Percentiles rank a stretch among this genome's conserved stretches.
Evolutionary conservation across 2,797 vertebrate genomes (phyloP).

Genomic region (Sparus aurata): DNA sequence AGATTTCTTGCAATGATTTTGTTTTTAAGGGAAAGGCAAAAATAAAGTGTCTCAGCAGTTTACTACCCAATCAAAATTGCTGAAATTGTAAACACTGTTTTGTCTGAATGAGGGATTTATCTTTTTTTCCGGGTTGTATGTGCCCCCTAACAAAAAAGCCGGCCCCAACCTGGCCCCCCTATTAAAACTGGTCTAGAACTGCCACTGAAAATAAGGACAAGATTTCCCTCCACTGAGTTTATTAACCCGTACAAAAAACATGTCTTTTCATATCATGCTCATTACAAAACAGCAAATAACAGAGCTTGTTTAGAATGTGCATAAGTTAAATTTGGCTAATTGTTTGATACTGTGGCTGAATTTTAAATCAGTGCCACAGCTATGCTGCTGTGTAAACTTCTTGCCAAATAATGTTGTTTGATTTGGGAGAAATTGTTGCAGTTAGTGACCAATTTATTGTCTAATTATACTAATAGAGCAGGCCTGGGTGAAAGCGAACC

Average conservation of each 20-base stretch:
- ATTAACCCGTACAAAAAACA: not conserved
- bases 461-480: slow-evolving; percentile 75
- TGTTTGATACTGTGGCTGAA: slow-evolving; percentile 33
- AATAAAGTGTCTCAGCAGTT: no score
- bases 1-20: no score
- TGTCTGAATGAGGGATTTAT: no score
- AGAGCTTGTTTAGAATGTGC: slow-evolving; percentile 24
- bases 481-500: slow-evolving; percentile 51
- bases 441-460: slow-evolving; percentile 70
- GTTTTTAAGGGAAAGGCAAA: no score
- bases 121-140: no score
- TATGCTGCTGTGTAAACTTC: slow-evolving; percentile 13
- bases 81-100: no score
- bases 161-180: no score
- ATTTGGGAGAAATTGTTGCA: slow-evolving; percentile 55
- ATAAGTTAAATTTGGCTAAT: slow-evolving; percentile 59
- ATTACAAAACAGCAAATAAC: slow-evolving; percentile 36
- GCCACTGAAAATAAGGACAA: no score
- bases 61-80: no score
- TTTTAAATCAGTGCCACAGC: slow-evolving; percentile 33
- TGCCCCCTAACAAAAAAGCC: no score
- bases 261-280: slow-evolving; percentile 32
- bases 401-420: slow-evolving; percentile 50
- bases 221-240: not conserved
- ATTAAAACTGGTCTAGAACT: no score